Evolutionary conservation across 2,113 vertebrate species (phyloP).

Genomic region (Rhinolophus sinicus): DNA sequence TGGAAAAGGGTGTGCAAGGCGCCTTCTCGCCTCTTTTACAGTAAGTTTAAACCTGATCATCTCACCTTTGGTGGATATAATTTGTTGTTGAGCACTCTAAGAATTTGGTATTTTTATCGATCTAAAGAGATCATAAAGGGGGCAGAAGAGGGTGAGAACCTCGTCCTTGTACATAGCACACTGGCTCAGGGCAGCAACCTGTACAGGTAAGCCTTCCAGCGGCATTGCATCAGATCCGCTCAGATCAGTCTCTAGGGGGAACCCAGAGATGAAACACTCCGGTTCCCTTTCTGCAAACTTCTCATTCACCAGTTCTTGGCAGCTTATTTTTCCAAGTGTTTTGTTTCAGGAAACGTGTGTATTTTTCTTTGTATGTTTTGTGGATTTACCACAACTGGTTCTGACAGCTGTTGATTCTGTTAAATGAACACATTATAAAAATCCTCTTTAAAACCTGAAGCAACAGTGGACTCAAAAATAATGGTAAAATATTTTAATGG

Average conservation of each 20-base stretch:
- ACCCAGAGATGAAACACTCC: slow-evolving; percentile 72
- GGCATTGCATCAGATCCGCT: slow-evolving; percentile 76
- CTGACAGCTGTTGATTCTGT: slow-evolving; percentile 88
- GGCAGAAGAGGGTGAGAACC: background rate
- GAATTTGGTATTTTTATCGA: slow-evolving; percentile 33
- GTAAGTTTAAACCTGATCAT: slow-evolving; percentile 70
- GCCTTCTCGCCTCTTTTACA: slow-evolving; percentile 67
- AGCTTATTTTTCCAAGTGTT: slow-evolving; percentile 84
- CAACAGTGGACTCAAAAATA: slow-evolving; percentile 71
- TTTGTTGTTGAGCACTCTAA: slow-evolving; percentile 50
- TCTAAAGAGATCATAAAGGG: background rate
- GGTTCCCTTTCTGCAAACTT: slow-evolving; percentile 82
- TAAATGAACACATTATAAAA: slow-evolving; percentile 85
- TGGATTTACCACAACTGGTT: slow-evolving; percentile 84
- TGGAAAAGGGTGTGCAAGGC: slow-evolving; percentile 53
- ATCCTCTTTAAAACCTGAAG: slow-evolving; percentile 82
- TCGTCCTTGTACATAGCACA: background rate
- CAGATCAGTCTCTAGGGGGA: slow-evolving; percentile 78
- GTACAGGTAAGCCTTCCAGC: slow-evolving; percentile 79
- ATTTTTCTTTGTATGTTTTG: slow-evolving; percentile 84
- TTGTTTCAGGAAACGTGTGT: slow-evolving; percentile 81
- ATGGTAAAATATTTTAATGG: slow-evolving; percentile 77
- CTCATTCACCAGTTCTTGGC: slow-evolving; percentile 81
- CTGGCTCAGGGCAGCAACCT: slow-evolving; percentile 63
- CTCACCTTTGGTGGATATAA: slow-evolving; percentile 66